Evolutionary conservation across 2,888 invertebrate genomes (phyloP).

Genomic region (Linnaemya vulpina): DNA sequence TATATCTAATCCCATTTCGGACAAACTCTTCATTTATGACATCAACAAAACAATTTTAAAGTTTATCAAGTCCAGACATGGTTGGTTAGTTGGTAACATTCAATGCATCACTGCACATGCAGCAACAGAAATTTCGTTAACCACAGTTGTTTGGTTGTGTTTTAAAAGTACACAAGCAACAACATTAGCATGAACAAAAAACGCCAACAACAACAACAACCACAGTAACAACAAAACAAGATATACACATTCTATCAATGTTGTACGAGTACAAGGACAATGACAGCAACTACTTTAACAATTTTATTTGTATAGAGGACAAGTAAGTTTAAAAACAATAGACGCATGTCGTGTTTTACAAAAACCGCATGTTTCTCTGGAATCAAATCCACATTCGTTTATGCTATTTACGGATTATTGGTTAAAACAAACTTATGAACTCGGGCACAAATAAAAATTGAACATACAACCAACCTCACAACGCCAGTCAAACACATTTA

Average conservation of each 20-base stretch:
- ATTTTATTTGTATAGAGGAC: constrained; percentile 60
- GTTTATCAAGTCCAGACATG: constrained; percentile 57
- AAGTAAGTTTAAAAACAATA: constrained; percentile 67
- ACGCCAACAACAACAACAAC: constrained; percentile 7
- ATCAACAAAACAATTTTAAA: constrained; percentile 52
- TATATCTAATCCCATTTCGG: neutral
- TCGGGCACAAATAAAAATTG: neutral
- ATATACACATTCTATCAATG: constrained; percentile 50
- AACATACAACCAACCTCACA: neutral
- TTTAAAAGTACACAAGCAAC: constrained; percentile 25
- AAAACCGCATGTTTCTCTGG: constrained; percentile 69
- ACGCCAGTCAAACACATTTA: neutral
- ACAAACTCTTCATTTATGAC: neutral
- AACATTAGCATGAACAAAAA: too few relatives aligned
- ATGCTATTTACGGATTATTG: constrained; percentile 70
- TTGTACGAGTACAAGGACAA: constrained; percentile 33
- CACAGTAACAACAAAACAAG: constrained; percentile 30
- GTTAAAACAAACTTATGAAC: constrained; percentile 50
- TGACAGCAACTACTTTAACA: constrained; percentile 54
- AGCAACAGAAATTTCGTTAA: constrained; percentile 61
- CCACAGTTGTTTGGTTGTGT: constrained; percentile 61
- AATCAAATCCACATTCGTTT: constrained; percentile 68
- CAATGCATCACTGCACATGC: constrained; percentile 54
- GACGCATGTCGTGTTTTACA: constrained; percentile 68
- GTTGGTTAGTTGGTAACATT: constrained; percentile 60